phyloP scores from a whole-genome alignment of 1,140 invertebrate genomes.

The Bacillus rossius region DNA sequence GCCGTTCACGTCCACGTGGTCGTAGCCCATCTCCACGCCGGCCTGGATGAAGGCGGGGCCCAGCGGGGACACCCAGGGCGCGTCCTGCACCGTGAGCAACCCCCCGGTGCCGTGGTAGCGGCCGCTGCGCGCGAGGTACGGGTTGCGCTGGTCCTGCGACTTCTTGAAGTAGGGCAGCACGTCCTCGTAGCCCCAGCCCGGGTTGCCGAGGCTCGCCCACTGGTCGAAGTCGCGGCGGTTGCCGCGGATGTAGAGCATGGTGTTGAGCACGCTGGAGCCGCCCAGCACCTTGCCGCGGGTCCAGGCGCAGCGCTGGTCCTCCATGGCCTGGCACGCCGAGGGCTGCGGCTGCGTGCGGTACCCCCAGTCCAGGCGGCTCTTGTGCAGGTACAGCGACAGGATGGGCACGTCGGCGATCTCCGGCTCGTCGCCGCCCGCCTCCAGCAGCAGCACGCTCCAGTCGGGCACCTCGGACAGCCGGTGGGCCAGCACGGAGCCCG shows the following conservation, averaged over 20 bases:
- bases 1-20: slow-evolving; percentile 70
- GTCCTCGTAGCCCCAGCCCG: slow-evolving; percentile 85
- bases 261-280: slow-evolving; percentile 80
- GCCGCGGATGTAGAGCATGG: slow-evolving; percentile 90
- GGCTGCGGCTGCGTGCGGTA: slow-evolving; percentile 75
- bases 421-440: slow-evolving; percentile 83
- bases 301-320: slow-evolving; percentile 74
- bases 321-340: slow-evolving; percentile 79
- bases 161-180: slow-evolving; percentile 85
- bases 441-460: slow-evolving; percentile 76
- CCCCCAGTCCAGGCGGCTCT: slow-evolving; percentile 89
- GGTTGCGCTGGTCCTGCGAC: slow-evolving; percentile 76
- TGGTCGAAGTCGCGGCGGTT: slow-evolving; percentile 85
- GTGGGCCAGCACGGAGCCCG: slow-evolving; percentile 80
- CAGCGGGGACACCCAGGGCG: slow-evolving; percentile 73
- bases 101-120: slow-evolving; percentile 69
- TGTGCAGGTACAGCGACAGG: slow-evolving; percentile 79
- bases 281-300: slow-evolving; percentile 80
- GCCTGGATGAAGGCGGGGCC: slow-evolving; percentile 81
- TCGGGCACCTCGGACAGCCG: slow-evolving; percentile 70
- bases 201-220: slow-evolving; percentile 79
- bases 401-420: slow-evolving; percentile 78
- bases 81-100: slow-evolving; percentile 72
- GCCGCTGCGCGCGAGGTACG: slow-evolving; percentile 64
- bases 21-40: slow-evolving; percentile 85